Percentiles rank a stretch among this genome's conserved stretches.
Evolutionary conservation across 64 coral and sea anemone species (phyloP).

Genomic region (Pocillopora verrucosa): DNA sequence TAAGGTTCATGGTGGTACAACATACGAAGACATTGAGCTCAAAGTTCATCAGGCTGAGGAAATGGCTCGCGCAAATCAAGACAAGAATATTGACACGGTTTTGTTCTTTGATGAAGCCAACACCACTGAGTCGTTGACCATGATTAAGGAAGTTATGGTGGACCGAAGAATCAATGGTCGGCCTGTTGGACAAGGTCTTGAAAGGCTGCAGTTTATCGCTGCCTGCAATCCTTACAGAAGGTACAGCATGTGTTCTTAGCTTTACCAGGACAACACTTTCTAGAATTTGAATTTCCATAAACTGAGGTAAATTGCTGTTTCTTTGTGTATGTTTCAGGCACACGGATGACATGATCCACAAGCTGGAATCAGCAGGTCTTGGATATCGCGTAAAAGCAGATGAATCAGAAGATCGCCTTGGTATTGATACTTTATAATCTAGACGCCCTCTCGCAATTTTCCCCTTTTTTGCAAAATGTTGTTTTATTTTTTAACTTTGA

Average conservation of each 20-base stretch:
- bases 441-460: no score
- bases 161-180: constrained; percentile 63
- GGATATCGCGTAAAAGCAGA: constrained; percentile 83
- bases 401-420: constrained; percentile 80
- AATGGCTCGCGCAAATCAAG: constrained; percentile 49
- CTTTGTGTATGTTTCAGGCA: constrained; percentile 45
- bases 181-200: constrained; percentile 45
- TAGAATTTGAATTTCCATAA: background rate
- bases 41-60: constrained; percentile 67
- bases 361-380: constrained; percentile 86
- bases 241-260: background rate
- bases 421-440: constrained; percentile 25
- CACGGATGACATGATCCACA: constrained; percentile 90
- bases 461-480: no score
- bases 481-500: no score
- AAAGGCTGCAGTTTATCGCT: constrained; percentile 69
- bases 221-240: constrained; percentile 77
- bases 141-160: constrained; percentile 77
- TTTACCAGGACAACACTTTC: background rate
- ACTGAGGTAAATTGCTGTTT: background rate
- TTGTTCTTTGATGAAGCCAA: constrained; percentile 83
- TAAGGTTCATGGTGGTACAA: constrained; percentile 76
- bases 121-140: constrained; percentile 57
- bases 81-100: constrained; percentile 54
- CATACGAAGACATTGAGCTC: constrained; percentile 50